Conservation (phyloP, 2,113 vertebrate genomes). For the Polyodon spathula region DNA sequence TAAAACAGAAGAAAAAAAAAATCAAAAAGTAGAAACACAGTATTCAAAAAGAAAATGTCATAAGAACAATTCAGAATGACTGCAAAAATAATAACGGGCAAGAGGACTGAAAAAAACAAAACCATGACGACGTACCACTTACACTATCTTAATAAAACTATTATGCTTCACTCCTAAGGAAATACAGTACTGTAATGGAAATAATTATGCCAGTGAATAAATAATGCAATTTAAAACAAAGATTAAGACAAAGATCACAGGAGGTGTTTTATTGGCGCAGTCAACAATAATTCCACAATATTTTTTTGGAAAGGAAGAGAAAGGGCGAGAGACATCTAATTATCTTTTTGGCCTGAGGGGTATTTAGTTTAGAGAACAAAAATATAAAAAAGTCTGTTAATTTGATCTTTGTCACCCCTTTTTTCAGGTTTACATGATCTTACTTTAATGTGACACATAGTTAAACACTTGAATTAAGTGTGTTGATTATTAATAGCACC, state of each 20-base stretch:
- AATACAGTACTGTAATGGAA: not conserved
- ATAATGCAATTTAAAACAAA: slow-evolving; percentile 26
- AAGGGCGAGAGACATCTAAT: slow-evolving; percentile 69
- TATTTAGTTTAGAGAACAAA: slow-evolving; percentile 34
- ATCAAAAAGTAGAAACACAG: no score
- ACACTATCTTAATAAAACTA: no score
- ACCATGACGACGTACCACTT: no score
- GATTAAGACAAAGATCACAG: slow-evolving; percentile 44
- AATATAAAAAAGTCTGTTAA: slow-evolving; percentile 61
- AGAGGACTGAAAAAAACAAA: no score
- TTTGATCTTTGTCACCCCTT: slow-evolving; percentile 64
- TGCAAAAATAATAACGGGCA: no score
- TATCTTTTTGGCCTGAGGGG: slow-evolving; percentile 65
- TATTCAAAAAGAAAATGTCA: no score
- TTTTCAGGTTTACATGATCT: slow-evolving; percentile 71
- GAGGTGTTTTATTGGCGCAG: slow-evolving; percentile 67
- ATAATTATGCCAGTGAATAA: not conserved
- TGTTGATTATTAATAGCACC: slow-evolving; percentile 63
- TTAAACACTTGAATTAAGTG: slow-evolving; percentile 57
- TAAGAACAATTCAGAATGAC: no score
- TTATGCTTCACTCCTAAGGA: not conserved
- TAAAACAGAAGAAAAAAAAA: no score
- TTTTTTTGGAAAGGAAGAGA: slow-evolving; percentile 62
- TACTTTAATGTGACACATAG: slow-evolving; percentile 57
- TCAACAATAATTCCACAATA: slow-evolving; percentile 66